Percentiles rank a stretch among this genome's conserved stretches.
These are phyloP conservation scores for Anas acuta DNA, from an alignment of 2,797 vertebrate species.

Conservation along the genomic window DNA sequence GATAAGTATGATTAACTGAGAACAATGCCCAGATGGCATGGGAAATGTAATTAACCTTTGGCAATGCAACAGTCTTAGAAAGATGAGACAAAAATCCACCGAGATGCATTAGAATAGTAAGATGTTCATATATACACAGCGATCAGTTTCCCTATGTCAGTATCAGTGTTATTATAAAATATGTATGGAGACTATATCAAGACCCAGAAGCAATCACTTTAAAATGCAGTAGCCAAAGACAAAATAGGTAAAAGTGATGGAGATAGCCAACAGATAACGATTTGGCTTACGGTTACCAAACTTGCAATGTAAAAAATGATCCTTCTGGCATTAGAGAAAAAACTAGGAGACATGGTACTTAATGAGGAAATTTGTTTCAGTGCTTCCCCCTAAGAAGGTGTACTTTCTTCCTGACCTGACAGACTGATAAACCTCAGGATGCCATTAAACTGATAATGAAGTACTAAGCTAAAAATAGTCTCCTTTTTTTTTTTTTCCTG, in stretches of 20 bases:
- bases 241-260: background rate
- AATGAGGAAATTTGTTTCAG: constrained; percentile 19
- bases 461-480: background rate
- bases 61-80: background rate
- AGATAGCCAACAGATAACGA: background rate
- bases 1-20: background rate
- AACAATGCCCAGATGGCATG: background rate
- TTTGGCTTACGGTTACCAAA: background rate
- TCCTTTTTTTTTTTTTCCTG: background rate
- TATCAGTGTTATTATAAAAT: background rate
- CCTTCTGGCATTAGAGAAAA: background rate
- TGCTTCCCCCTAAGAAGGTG: background rate
- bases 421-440: constrained; percentile 1
- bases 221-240: background rate
- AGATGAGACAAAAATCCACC: background rate
- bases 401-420: background rate
- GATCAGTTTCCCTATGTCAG: background rate
- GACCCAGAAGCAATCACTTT: background rate
- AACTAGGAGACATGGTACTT: background rate
- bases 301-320: background rate
- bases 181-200: background rate
- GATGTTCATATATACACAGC: background rate
- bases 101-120: background rate
- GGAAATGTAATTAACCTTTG: constrained; percentile 23
- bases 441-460: constrained; percentile 38